Conservation (phyloP, 2,888 invertebrate genomes). For the Agonopterix arenella region DNA sequence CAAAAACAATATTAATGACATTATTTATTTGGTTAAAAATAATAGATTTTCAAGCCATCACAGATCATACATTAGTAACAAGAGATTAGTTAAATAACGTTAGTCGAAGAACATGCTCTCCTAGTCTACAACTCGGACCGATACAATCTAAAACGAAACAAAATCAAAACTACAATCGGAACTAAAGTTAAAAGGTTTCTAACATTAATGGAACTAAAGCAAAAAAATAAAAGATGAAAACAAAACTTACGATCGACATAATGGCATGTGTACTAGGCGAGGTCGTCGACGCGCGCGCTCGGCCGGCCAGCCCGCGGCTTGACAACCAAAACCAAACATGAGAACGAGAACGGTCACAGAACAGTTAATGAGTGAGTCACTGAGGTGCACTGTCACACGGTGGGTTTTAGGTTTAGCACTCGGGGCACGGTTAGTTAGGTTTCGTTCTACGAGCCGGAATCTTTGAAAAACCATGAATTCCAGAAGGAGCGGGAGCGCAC, state of each 20-base stretch:
- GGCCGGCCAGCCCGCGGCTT: conserved; percentile 19
- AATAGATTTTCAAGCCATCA: conserved; percentile 24
- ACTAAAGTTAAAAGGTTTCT: conserved; percentile 7
- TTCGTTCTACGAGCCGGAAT: conserved; percentile 17
- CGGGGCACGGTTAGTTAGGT: conserved; percentile 8
- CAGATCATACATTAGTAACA: conserved; percentile 12
- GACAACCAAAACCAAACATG: conserved; percentile 31
- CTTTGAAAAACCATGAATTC: conserved; percentile 65
- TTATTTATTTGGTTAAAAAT: neutral
- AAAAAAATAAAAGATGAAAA: conserved; percentile 27
- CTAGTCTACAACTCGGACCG: conserved; percentile 27
- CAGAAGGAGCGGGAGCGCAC: conserved; percentile 84
- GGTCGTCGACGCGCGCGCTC: conserved; percentile 16
- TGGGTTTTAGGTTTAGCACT: conserved; percentile 40
- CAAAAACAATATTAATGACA: neutral
- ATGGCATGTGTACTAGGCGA: conserved; percentile 55
- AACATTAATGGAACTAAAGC: conserved; percentile 20
- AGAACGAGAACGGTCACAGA: conserved; percentile 14
- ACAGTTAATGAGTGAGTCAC: conserved; percentile 25
- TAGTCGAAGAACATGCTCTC: conserved; percentile 12
- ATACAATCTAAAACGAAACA: conserved; percentile 22
- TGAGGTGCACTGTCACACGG: conserved; percentile 49
- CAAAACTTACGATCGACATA: conserved; percentile 72
- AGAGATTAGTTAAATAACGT: neutral
- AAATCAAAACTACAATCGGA: conserved; percentile 7